Conservation (phyloP, 2,797 vertebrate species). For the Naso thynnoides region DNA sequence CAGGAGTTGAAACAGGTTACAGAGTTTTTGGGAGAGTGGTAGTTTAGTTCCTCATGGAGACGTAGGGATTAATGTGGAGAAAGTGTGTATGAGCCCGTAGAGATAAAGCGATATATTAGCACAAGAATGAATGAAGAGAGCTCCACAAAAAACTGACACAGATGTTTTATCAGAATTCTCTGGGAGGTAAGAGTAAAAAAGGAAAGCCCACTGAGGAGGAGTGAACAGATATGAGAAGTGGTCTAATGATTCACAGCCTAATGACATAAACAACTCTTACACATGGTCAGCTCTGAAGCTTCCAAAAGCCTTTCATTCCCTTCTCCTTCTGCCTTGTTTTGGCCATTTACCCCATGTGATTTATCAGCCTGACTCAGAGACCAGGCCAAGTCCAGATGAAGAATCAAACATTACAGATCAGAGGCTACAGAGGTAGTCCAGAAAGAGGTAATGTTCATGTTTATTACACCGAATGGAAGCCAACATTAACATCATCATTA, state of each 20-base stretch:
- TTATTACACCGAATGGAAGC: slow-evolving; percentile 34
- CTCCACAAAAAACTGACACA: slow-evolving; percentile 33
- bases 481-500: slow-evolving; percentile 24
- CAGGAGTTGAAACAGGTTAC: slow-evolving; percentile 78
- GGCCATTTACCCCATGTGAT: slow-evolving; percentile 54
- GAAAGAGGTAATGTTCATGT: slow-evolving; percentile 47
- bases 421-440: slow-evolving; percentile 31
- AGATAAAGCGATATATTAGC: slow-evolving; percentile 55
- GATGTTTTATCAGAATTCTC: slow-evolving; percentile 48
- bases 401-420: slow-evolving; percentile 40
- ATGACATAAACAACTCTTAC: slow-evolving; percentile 62
- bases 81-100: slow-evolving; percentile 22
- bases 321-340: slow-evolving; percentile 54
- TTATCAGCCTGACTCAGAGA: slow-evolving; percentile 56
- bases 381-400: slow-evolving; percentile 44
- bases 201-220: slow-evolving; percentile 26
- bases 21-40: slow-evolving; percentile 61
- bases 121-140: slow-evolving; percentile 48
- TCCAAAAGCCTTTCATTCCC: slow-evolving; percentile 47
- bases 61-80: slow-evolving; percentile 41
- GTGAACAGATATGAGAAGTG: slow-evolving; percentile 51
- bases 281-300: slow-evolving; percentile 60
- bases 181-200: slow-evolving; percentile 30
- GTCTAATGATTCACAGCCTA: slow-evolving; percentile 51
- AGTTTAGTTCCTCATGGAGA: slow-evolving; percentile 61